These are phyloP conservation scores for Turritopsis rubra DNA, from an alignment of 30 jellyfish, hydroid and myxozoan species.

Conservation along the genomic window DNA sequence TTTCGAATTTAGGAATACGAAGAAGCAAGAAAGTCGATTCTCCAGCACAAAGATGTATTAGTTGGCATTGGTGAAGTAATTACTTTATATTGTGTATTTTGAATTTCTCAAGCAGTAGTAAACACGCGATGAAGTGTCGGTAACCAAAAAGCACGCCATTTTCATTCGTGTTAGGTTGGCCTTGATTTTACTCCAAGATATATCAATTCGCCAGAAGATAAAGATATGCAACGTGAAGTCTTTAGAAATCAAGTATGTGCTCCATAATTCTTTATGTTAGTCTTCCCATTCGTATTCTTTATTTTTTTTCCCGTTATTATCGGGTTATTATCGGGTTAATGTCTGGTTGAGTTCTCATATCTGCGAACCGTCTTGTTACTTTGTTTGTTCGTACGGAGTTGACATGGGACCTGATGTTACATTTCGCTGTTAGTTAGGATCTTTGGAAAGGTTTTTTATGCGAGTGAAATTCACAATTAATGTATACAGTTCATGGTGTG, in stretches of 20 bases:
- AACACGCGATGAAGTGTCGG: background rate
- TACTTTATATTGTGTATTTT: no score
- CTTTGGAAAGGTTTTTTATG: no score
- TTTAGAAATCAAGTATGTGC: constrained; percentile 55
- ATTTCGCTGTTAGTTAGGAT: no score
- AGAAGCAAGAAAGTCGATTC: constrained; percentile 52
- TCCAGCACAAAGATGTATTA: constrained; percentile 33
- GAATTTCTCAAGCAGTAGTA: background rate
- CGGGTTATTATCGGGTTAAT: no score
- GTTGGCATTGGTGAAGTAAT: constrained; percentile 96
- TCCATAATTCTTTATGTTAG: background rate
- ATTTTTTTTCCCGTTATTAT: background rate
- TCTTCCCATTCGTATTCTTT: background rate
- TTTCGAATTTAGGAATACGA: constrained; percentile 44
- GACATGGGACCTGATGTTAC: no score
- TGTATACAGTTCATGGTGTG: no score
- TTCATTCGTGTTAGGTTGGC: constrained; percentile 57
- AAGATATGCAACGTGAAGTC: constrained; percentile 82
- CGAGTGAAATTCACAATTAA: no score
- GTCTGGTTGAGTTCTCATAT: no score
- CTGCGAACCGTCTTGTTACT: no score
- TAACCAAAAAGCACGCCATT: background rate
- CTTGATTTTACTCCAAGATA: constrained; percentile 86
- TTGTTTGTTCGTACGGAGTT: no score
- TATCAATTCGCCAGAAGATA: constrained; percentile 64